Percentiles rank a stretch among this genome's conserved stretches.
Conservation (phyloP, 2,113 vertebrate species). For the Donacobius atricapilla region DNA sequence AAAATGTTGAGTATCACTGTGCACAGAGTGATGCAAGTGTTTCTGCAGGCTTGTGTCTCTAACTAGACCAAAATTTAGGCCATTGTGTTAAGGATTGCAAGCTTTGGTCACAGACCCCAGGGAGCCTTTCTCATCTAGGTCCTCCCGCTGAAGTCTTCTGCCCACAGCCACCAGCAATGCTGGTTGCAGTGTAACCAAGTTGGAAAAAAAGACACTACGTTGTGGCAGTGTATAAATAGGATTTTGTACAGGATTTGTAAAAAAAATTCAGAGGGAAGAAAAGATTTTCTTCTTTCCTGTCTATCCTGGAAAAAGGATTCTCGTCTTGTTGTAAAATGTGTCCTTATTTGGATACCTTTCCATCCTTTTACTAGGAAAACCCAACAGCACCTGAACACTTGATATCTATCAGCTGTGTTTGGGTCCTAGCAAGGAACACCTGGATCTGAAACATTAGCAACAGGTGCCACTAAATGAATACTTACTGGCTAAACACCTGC, state of each 20-base stretch:
- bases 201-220: rapidly evolving
- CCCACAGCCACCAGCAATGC: neutral
- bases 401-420: neutral
- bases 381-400: neutral
- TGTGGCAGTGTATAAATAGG: neutral
- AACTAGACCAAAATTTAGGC: neutral
- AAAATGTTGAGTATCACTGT: neutral
- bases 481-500: neutral
- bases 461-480: neutral
- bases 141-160: neutral
- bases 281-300: neutral
- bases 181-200: neutral
- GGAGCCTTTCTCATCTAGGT: neutral
- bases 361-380: neutral
- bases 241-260: neutral
- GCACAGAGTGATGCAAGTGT: rapidly evolving
- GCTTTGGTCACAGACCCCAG: neutral
- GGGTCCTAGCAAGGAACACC: neutral
- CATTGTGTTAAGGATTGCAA: neutral
- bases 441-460: constrained; percentile 2
- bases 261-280: neutral
- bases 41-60: neutral
- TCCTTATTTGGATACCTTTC: neutral
- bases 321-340: neutral
- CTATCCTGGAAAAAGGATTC: neutral